Evolutionary conservation across 2,113 vertebrate species (phyloP).

Genomic region (Semnornis frantzii): DNA sequence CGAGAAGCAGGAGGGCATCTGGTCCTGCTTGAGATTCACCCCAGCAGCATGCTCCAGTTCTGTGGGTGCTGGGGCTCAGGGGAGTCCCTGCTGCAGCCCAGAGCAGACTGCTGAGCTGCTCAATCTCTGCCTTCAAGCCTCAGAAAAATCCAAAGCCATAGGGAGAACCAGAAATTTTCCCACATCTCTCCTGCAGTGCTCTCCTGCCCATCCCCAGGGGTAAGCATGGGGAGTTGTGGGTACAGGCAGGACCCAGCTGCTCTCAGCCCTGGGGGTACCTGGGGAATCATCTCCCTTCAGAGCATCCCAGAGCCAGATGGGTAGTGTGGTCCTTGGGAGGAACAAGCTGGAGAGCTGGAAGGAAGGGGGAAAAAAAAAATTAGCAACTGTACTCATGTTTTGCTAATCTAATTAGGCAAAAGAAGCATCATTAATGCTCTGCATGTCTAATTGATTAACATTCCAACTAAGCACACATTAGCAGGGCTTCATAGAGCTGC

Average conservation of each 20-base stretch:
- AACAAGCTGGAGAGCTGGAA: background rate
- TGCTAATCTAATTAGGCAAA: conserved; percentile 59
- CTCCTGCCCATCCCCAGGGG: background rate
- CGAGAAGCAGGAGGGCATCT: background rate
- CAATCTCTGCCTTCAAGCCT: background rate
- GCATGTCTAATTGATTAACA: conserved; percentile 47
- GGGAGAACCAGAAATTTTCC: background rate
- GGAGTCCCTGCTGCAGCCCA: background rate
- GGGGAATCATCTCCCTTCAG: background rate
- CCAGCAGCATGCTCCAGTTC: accelerated
- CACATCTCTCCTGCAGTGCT: accelerated
- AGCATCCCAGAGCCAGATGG: background rate
- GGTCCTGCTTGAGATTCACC: background rate
- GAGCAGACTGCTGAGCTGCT: background rate
- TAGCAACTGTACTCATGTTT: background rate
- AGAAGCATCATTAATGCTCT: conserved; percentile 35
- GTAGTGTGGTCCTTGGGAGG: background rate
- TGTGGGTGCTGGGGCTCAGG: background rate
- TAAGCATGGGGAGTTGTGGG: background rate
- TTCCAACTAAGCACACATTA: conserved; percentile 8
- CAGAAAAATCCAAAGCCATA: background rate
- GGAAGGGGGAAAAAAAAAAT: background rate
- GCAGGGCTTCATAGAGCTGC: background rate
- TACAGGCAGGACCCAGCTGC: background rate
- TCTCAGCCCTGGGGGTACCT: background rate